phyloP scores from a whole-genome alignment of 2,797 vertebrate genomes.

The Buceros bicornis region DNA sequence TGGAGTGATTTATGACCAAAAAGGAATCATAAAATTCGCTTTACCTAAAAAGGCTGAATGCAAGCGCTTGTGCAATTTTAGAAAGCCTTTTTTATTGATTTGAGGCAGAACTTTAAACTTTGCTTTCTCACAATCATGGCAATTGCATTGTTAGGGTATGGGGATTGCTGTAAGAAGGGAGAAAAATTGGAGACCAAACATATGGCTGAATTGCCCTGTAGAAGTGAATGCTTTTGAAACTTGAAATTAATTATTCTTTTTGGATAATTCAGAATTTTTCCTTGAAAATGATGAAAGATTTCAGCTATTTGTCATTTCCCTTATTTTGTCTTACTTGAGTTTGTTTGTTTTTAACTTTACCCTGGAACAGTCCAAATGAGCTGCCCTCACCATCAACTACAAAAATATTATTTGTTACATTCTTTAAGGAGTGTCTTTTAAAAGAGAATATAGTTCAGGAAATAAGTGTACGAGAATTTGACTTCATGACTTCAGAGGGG shows the following conservation, averaged over 20 bases:
- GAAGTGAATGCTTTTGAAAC: not conserved
- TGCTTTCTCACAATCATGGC: not conserved
- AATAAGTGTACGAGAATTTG: not conserved
- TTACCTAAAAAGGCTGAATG: not conserved
- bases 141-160: not conserved
- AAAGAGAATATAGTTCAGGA: not conserved
- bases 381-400: not conserved
- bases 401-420: not conserved
- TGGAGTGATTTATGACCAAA: not conserved
- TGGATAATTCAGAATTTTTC: not conserved
- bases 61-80: not conserved
- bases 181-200: not conserved
- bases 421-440: not conserved
- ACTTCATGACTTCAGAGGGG: not conserved
- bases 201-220: not conserved
- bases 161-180: not conserved
- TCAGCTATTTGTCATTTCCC: not conserved
- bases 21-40: not conserved
- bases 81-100: not conserved
- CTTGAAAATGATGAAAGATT: not conserved
- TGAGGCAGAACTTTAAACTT: not conserved
- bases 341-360: not conserved
- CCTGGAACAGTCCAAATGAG: not conserved
- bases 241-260: not conserved
- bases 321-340: not conserved